phyloP scores from a whole-genome alignment of 1,140 invertebrate genomes.

The Neomicropteryx cornuta region DNA sequence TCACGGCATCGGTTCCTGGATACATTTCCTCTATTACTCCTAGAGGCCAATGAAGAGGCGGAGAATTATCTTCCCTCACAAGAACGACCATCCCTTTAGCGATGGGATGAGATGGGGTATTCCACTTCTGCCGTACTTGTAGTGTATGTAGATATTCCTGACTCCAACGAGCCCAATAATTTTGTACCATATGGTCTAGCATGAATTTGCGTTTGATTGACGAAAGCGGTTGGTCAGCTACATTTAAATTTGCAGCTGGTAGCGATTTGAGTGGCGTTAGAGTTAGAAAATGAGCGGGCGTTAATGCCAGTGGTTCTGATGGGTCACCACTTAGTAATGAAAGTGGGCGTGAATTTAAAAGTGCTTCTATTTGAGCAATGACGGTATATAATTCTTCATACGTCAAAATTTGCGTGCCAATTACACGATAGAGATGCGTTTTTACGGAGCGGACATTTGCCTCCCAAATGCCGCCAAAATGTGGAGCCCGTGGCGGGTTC shows the following conservation, averaged over 20 bases:
- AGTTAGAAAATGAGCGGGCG: conserved; percentile 23
- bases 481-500: conserved; percentile 16
- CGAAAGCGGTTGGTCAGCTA: conserved; percentile 9
- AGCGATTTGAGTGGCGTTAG: conserved; percentile 16
- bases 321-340: conserved; percentile 13
- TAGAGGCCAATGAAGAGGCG: conserved; percentile 14
- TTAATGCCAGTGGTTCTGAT: conserved; percentile 16
- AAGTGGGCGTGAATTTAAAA: conserved; percentile 23
- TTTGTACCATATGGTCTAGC: conserved; percentile 17
- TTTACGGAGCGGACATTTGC: conserved; percentile 16
- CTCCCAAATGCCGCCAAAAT: conserved; percentile 22
- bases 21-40: conserved; percentile 13
- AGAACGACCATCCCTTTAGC: conserved; percentile 14
- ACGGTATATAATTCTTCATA: conserved; percentile 20
- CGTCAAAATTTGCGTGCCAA: conserved; percentile 11
- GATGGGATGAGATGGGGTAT: conserved; percentile 7
- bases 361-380: conserved; percentile 19
- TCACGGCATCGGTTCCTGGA: conserved; percentile 11
- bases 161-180: conserved; percentile 23
- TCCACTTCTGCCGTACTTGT: conserved; percentile 17
- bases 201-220: conserved; percentile 12
- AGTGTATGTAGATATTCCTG: conserved; percentile 21
- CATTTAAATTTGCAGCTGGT: conserved; percentile 18
- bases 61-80: conserved; percentile 12
- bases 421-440: conserved; percentile 12